phyloP scores from a whole-genome alignment of 2,797 vertebrate genomes.

The Brachymystax lenok region DNA sequence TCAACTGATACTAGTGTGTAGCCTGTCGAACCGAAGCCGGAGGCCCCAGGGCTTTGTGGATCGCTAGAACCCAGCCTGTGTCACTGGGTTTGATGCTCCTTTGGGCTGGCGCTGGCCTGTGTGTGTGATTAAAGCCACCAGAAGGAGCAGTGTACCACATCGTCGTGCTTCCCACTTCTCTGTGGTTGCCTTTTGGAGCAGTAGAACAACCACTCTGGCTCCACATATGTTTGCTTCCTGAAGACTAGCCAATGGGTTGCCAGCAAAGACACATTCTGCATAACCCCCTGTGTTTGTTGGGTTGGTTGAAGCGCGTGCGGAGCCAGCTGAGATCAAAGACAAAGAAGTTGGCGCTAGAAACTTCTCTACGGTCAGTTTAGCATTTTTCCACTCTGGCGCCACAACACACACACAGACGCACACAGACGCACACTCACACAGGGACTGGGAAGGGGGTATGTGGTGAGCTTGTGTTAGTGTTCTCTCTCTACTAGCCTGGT shows the following conservation, averaged over 20 bases:
- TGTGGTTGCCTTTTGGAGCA: not conserved
- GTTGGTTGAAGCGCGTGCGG: not conserved
- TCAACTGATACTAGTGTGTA: conserved; percentile 1
- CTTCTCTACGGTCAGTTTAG: not conserved
- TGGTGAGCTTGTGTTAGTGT: not conserved
- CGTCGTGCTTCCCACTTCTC: not conserved
- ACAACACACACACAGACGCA: too few relatives aligned
- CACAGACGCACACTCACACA: not conserved
- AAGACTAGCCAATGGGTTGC: conserved; percentile 23
- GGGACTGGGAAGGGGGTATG: not conserved
- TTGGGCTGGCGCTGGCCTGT: not conserved
- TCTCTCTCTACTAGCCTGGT: too few relatives aligned
- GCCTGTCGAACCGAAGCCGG: not conserved
- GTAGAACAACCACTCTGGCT: not conserved
- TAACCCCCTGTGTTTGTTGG: not conserved
- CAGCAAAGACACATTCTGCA: conserved; percentile 4
- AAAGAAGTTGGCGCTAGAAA: not conserved
- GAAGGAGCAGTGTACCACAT: not conserved
- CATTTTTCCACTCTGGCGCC: not conserved
- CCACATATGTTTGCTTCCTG: conserved; percentile 1
- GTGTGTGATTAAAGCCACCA: conserved; percentile 12
- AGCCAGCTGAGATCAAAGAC: not conserved
- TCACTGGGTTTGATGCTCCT: not conserved
- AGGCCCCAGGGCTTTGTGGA: conserved; percentile 5
- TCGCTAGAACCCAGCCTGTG: not conserved